Evolutionary conservation across 2,888 invertebrate species (phyloP).

Genomic region (Ochropacha duplaris): DNA sequence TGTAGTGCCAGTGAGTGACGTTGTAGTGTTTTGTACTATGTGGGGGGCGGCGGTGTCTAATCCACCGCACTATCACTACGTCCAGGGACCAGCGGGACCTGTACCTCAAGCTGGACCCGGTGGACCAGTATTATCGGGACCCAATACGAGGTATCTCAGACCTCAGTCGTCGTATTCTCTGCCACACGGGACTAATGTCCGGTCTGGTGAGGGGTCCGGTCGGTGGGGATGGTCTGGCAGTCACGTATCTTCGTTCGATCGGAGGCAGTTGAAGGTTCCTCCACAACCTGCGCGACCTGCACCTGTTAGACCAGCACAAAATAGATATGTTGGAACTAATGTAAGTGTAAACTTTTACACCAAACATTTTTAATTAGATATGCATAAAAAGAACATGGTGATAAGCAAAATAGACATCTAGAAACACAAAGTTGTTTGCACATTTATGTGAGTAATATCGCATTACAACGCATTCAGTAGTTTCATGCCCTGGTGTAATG

Average conservation of each 20-base stretch:
- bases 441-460: slow-evolving; percentile 18
- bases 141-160: slow-evolving; percentile 62
- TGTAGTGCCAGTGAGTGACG: slow-evolving; percentile 56
- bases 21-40: slow-evolving; percentile 58
- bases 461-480: slow-evolving; percentile 24
- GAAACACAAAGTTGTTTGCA: not conserved
- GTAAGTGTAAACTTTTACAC: slow-evolving; percentile 51
- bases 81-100: slow-evolving; percentile 60
- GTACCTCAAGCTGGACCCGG: slow-evolving; percentile 62
- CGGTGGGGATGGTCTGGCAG: slow-evolving; percentile 82
- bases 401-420: slow-evolving; percentile 12
- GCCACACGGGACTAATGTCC: slow-evolving; percentile 81
- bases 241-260: slow-evolving; percentile 78
- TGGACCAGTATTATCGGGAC: slow-evolving; percentile 67
- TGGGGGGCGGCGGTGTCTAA: slow-evolving; percentile 78
- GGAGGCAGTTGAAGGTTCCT: slow-evolving; percentile 73
- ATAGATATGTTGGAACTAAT: slow-evolving; percentile 60
- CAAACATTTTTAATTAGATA: not conserved
- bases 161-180: slow-evolving; percentile 80
- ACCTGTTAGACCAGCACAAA: slow-evolving; percentile 64
- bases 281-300: slow-evolving; percentile 74
- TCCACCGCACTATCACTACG: slow-evolving; percentile 75
- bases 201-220: slow-evolving; percentile 80
- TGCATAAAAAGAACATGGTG: slow-evolving; percentile 19
- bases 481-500: slow-evolving; percentile 54